Conservation (phyloP, 2,113 vertebrate genomes). For the Ceuthmochares aereus region DNA sequence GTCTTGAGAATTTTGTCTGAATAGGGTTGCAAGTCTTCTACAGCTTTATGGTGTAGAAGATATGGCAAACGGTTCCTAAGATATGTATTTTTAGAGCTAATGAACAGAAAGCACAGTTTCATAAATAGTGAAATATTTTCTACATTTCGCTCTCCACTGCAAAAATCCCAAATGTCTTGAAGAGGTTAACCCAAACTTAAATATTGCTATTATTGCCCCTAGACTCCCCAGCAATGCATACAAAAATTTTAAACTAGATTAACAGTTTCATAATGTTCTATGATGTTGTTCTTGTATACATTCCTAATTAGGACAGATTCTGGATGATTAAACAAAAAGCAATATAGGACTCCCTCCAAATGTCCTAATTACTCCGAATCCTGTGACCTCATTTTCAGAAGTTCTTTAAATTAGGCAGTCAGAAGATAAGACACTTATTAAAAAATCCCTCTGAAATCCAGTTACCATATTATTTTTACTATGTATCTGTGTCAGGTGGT, state of each 20-base stretch:
- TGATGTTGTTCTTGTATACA: background rate
- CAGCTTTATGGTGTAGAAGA: background rate
- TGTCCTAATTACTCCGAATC: background rate
- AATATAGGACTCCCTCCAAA: background rate
- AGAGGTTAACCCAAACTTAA: background rate
- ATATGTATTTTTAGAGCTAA: background rate
- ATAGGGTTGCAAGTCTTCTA: background rate
- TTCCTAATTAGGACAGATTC: background rate
- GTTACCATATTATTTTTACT: background rate
- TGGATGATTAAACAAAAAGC: background rate
- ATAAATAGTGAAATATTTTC: background rate
- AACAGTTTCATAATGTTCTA: background rate
- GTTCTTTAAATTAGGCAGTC: background rate
- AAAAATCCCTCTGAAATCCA: background rate
- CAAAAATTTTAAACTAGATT: background rate
- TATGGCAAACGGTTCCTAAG: background rate
- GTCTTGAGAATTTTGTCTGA: background rate
- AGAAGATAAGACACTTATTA: background rate
- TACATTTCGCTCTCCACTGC: background rate
- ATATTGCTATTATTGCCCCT: background rate
- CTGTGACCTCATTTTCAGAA: background rate
- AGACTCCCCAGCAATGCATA: background rate
- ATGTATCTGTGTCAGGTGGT: background rate
- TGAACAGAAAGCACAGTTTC: background rate
- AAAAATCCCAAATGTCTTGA: background rate